These are phyloP conservation scores for Arbacia lixula DNA, from an alignment of 53 echinoderm and acorn worm species.

Conservation along the genomic window DNA sequence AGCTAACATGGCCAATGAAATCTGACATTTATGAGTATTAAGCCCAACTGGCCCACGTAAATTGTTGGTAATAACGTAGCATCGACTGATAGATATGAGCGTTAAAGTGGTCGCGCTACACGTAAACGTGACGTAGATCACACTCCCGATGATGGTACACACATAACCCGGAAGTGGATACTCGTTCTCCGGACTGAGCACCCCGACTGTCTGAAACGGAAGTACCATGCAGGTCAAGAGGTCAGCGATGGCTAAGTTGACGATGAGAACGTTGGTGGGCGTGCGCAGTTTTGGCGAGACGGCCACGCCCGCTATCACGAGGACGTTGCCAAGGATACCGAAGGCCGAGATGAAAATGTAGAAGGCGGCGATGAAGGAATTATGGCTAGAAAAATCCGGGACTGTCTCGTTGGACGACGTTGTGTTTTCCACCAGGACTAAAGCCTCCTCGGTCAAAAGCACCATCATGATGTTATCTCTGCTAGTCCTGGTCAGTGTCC, in stretches of 20 bases:
- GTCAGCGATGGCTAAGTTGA: constrained; percentile 58
- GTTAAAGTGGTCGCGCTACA: constrained; percentile 35
- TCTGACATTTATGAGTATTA: constrained; percentile 12
- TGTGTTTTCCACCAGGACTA: background rate
- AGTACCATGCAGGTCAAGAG: constrained; percentile 32
- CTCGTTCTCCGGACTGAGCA: background rate
- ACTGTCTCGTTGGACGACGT: no score
- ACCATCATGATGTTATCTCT: no score
- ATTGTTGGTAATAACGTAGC: constrained; percentile 31
- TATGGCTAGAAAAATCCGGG: no score
- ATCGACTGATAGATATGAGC: constrained; percentile 25
- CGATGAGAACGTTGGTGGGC: constrained; percentile 36
- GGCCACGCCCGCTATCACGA: constrained; percentile 26
- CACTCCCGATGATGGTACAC: constrained; percentile 25
- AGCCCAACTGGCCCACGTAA: background rate
- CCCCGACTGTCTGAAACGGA: constrained; percentile 42
- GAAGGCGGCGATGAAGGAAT: constrained; percentile 8
- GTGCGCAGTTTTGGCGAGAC: constrained; percentile 37
- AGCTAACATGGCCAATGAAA: constrained; percentile 14
- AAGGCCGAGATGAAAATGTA: constrained; percentile 6
- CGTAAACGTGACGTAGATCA: constrained; percentile 47
- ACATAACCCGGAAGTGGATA: background rate
- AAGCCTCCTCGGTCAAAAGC: background rate
- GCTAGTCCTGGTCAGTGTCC: no score
- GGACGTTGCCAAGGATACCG: constrained; percentile 33